Conservation (phyloP, 2,797 vertebrate species). For the Poecile montanus region DNA sequence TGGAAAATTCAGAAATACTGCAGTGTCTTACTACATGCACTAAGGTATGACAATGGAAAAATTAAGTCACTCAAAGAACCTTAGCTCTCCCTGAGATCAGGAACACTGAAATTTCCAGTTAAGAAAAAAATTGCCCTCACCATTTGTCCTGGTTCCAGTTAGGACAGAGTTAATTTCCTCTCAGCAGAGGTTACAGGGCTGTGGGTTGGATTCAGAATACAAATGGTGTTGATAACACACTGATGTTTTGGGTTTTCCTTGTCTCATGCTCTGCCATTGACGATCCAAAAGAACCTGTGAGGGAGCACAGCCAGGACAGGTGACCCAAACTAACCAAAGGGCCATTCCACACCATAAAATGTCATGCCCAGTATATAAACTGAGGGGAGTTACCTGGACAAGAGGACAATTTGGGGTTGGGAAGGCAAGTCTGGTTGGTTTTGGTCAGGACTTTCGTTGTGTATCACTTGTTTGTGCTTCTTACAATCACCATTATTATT, state of each 20-base stretch:
- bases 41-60: neutral
- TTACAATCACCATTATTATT: neutral
- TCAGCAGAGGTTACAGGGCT: neutral
- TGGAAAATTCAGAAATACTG: neutral
- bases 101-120: neutral
- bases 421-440: neutral
- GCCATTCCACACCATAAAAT: neutral
- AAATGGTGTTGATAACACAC: neutral
- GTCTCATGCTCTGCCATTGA: neutral
- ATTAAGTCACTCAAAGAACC: neutral
- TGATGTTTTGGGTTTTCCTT: neutral
- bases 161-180: neutral
- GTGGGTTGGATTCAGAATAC: neutral
- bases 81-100: neutral
- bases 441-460: neutral
- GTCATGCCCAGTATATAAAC: neutral
- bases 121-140: neutral
- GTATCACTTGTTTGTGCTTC: neutral
- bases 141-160: neutral
- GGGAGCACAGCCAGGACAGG: neutral
- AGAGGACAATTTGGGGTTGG: accelerated
- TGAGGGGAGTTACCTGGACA: too few relatives aligned
- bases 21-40: neutral
- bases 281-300: neutral
- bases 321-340: neutral